phyloP scores from a whole-genome alignment of 2,888 invertebrate species.

The Axea sp. region DNA sequence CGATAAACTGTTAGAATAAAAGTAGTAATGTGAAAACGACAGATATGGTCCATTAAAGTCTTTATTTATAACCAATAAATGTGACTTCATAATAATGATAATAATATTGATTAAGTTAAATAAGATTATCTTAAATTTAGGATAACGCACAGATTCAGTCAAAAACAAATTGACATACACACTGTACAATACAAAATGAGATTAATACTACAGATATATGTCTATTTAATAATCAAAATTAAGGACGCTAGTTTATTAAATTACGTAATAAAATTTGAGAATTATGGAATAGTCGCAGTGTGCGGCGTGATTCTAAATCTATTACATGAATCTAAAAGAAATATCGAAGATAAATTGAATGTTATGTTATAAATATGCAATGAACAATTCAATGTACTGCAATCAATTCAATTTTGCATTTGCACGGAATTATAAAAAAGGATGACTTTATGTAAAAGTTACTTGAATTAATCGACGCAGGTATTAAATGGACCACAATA shows the following conservation, averaged over 20 bases:
- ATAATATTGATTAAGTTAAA: conserved; percentile 14
- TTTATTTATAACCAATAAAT: conserved; percentile 28
- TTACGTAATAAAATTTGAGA: conserved; percentile 2
- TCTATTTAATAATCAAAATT: conserved; percentile 11
- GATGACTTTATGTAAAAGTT: conserved; percentile 16
- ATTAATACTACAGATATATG: conserved; percentile 11
- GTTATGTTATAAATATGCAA: conserved; percentile 11
- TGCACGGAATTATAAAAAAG: conserved; percentile 15
- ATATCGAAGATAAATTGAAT: conserved; percentile 24
- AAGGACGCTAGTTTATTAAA: conserved; percentile 11
- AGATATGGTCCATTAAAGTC: conserved; percentile 12
- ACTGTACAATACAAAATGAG: conserved; percentile 11
- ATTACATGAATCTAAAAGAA: conserved; percentile 21
- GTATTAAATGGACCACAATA: conserved; percentile 17
- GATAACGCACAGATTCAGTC: conserved; percentile 16
- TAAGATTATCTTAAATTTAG: conserved; percentile 30
- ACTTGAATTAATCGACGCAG: conserved; percentile 14
- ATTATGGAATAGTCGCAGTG: background rate
- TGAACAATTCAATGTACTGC: conserved; percentile 23
- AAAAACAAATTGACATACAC: conserved; percentile 11
- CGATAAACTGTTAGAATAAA: conserved; percentile 11
- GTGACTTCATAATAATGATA: conserved; percentile 7
- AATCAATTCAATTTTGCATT: conserved; percentile 9
- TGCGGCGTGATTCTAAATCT: conserved; percentile 16
- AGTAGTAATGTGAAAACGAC: conserved; percentile 15